These are phyloP conservation scores for Vultur gryphus DNA, from an alignment of 2,797 vertebrate species.

Conservation along the genomic window DNA sequence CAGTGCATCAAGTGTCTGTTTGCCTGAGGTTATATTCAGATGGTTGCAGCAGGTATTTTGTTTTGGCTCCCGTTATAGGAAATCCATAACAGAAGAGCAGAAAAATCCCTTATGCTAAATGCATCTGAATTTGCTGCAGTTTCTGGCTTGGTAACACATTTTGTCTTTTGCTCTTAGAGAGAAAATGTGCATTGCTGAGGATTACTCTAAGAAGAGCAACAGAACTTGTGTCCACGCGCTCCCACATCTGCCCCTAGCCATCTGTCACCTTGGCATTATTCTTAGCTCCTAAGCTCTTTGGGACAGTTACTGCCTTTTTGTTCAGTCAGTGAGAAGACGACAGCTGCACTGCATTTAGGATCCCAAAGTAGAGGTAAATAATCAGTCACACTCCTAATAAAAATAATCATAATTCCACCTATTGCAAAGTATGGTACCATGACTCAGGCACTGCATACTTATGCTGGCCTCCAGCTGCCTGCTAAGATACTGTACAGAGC, in stretches of 20 bases:
- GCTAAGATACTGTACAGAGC: neutral
- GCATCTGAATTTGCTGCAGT: neutral
- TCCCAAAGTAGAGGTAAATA: neutral
- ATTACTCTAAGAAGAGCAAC: neutral
- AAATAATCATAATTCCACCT: neutral
- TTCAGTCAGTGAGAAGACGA: neutral
- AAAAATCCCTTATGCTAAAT: neutral
- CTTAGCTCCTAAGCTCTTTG: neutral
- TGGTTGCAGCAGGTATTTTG: neutral
- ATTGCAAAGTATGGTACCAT: neutral
- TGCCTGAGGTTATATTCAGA: neutral
- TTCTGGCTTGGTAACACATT: neutral
- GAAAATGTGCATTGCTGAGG: neutral
- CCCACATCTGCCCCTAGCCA: neutral
- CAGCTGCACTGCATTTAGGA: neutral
- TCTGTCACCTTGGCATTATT: neutral
- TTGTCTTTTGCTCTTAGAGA: neutral
- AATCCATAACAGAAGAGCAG: neutral
- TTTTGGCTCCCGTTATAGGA: neutral
- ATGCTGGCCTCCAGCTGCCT: neutral
- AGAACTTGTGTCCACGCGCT: accelerated
- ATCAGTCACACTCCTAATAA: neutral
- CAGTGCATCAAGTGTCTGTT: neutral
- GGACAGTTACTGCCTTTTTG: neutral
- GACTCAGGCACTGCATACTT: neutral